These are phyloP conservation scores for Cataglyphis albicans DNA, from an alignment of 2,888 invertebrate genomes.

Conservation along the genomic window DNA sequence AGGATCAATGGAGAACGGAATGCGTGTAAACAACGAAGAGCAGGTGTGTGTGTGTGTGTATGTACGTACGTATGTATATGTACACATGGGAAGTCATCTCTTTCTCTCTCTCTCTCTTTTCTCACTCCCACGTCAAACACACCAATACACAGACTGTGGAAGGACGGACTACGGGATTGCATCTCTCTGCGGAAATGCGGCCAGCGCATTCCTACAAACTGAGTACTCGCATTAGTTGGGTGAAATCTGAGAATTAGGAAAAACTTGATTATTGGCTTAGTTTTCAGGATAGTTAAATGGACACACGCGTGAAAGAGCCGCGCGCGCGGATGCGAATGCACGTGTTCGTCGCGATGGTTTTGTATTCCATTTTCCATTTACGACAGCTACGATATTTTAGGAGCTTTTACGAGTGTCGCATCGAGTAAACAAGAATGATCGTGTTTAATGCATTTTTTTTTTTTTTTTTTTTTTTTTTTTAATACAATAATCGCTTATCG, in stretches of 20 bases:
- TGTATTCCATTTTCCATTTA: not conserved
- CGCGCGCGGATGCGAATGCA: conserved; percentile 25
- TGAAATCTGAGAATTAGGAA: conserved; percentile 45
- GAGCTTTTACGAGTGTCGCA: conserved; percentile 4
- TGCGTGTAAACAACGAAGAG: conserved; percentile 74
- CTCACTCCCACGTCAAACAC: not conserved
- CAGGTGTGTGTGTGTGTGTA: conserved; percentile 23
- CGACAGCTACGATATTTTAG: conserved; percentile 7
- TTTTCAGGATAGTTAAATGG: conserved; percentile 33
- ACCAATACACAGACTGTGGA: conserved; percentile 5
- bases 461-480: not conserved
- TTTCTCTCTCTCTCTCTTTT: not conserved
- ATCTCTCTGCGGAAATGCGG: conserved; percentile 8
- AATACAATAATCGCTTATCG: not conserved
- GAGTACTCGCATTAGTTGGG: conserved; percentile 12
- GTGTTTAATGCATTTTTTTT: not conserved
- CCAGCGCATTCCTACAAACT: conserved; percentile 9
- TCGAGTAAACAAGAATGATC: not conserved
- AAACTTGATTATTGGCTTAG: conserved; percentile 49
- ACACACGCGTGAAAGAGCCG: not conserved
- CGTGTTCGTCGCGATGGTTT: not conserved
- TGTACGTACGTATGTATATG: not conserved
- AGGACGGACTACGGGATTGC: not conserved
- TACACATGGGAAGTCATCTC: not conserved
- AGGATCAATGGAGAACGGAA: conserved; percentile 77